Evolutionary conservation across 2,797 vertebrate species (phyloP), one percentile per base, ranked within the genome.

Genomic region (Pipistrellus pipistrellus): DNA sequence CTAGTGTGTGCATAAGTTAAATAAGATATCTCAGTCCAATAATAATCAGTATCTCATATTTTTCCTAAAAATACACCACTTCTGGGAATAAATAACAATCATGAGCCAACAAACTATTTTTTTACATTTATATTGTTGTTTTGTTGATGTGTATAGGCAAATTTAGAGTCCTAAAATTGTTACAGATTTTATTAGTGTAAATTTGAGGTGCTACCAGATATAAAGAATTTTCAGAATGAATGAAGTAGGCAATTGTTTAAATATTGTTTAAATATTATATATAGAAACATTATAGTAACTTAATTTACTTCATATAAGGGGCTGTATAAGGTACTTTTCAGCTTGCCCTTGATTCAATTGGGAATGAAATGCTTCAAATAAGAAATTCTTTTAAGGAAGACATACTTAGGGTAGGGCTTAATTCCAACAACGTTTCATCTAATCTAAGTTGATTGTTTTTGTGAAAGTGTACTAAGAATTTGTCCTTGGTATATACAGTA

Each of bases 251-350:
- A 85, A 14, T 25, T 91, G 46, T 80, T 78, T 80, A 87, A 93
- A 12, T 78, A 78, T n/a, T n/a, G n/a, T n/a, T n/a, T n/a, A n/a
- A n/a, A n/a, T n/a, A n/a, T n/a, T n/a, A n/a, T n/a, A n/a, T n/a
- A n/a, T n/a, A 57, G 6, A 94, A 78, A 44, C 8, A 77, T 85
- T 55, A 66, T 23, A 2, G 20, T 55, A 83, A 80, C 2, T 53
- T 84, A n/a, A 53, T 68, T 96, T 90, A 48, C 25, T 82, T 95
- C 32, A 35, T 72, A 53, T 30, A 84, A 92, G 10, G 4, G 10
- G 73, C n/a, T 15, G n/a, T 80, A 41, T 3, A 78, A 57, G 48
- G 55, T 32, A 75, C 17, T 87, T n/a, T 80, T 62, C 23, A 84
- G 13, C 17, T 69, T 75, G 18, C n/a, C 30, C 23, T 10, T 55